These are phyloP conservation scores for Apogon talboti DNA, from an alignment of 2,797 vertebrate species.

Conservation along the genomic window DNA sequence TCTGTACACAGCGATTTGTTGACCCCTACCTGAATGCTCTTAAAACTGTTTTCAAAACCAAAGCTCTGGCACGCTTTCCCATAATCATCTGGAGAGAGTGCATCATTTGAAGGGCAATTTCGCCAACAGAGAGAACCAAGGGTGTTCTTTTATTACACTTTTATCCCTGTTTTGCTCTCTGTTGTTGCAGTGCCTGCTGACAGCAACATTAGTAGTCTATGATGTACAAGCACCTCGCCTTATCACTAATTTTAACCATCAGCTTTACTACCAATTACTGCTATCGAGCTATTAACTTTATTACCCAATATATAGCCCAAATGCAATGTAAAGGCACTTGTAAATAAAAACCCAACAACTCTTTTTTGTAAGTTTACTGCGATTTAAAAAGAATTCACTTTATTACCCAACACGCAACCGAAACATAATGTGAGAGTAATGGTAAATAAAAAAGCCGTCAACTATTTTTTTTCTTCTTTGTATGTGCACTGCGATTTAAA, in stretches of 20 bases:
- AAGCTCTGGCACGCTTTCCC: conserved; percentile 48
- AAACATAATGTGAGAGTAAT: too few species aligned
- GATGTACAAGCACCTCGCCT: conserved; percentile 6
- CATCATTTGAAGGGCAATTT: conserved; percentile 59
- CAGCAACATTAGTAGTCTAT: conserved; percentile 16
- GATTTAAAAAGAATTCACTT: too few species aligned
- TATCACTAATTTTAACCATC: conserved; percentile 23
- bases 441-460: too few species aligned
- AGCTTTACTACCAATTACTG: conserved; percentile 15
- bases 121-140: conserved; percentile 41
- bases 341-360: conserved; percentile 16
- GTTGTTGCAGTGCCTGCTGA: conserved; percentile 16
- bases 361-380: too few species aligned
- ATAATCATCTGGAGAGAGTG: conserved; percentile 48
- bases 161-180: conserved; percentile 32
- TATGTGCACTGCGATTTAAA: too few species aligned
- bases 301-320: not conserved
- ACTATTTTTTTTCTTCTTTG: too few species aligned
- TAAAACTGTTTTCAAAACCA: conserved; percentile 54
- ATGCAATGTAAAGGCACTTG: not conserved
- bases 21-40: conserved; percentile 63
- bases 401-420: too few species aligned
- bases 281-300: conserved; percentile 19
- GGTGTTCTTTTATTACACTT: conserved; percentile 39
- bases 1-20: conserved; percentile 50